Evolutionary conservation across 1,140 invertebrate genomes (phyloP), one percentile per base, ranked within the genome.

Genomic region (Lutraria rhynchaena): DNA sequence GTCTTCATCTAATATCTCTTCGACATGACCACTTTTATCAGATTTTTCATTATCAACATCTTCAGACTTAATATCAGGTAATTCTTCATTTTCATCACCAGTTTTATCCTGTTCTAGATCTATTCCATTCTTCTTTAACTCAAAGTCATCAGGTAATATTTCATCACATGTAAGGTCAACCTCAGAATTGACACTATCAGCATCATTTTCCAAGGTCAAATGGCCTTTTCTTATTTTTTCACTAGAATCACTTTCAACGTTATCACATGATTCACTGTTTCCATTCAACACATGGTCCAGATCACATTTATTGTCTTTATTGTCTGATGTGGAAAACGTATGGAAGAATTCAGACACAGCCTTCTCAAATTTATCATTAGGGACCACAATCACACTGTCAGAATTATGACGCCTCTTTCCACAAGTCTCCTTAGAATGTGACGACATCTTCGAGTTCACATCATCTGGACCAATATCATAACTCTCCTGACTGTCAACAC

Each of bases 381-480:
- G n/a, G n/a, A n/a, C n/a, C n/a, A n/a, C n/a, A n/a, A 67, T 0
- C 7, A 49, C 63, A 49, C 63, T 49, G 2, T 67, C 63, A 5
- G 63, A 67, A 22, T 22, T 22, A 31, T 46, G 24, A 49, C 63
- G 46, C 0, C 24, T n/a, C 49, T 24, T 67, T 29, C 1, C n/a
- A 24, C 49, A 46, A 67, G 37, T 67, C 49, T 46, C 49, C 15
- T 46, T 27, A 67, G 7, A 49, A 49, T 27, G 33, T 49, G 3
- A 11, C 3, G 9, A 44, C 33, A 67, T 27, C 1, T 49, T 3
- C 29, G n/a, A 49, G 31, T 49, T 15, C 31, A 49, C 63, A 67
- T 24, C 41, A 49, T 46, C 63, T 3, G 63, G 41, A 22, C 67
- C 49, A 51, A 70, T 51, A 29, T 70, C 67, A 70, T 35, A 49